A percentile compares a stretch with the other conserved stretches of the same genome.
Conservation (phyloP, 2,888 invertebrate genomes). For the Noctua comes region DNA sequence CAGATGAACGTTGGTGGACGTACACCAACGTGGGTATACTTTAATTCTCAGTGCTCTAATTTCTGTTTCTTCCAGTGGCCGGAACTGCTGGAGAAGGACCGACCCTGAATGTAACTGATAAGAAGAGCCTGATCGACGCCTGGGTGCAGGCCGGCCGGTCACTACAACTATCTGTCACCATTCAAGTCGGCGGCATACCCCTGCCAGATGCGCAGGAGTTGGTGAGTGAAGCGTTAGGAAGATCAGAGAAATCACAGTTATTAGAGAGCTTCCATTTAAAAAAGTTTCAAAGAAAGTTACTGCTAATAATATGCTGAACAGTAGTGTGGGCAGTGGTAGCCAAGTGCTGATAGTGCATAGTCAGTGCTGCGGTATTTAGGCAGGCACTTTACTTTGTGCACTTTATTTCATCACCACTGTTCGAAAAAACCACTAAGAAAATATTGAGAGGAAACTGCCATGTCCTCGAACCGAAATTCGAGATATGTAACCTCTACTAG, state of each 20-base stretch:
- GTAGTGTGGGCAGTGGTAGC: not conserved
- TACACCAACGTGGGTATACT: not conserved
- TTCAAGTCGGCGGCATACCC: constrained; percentile 93
- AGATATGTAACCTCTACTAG: not conserved
- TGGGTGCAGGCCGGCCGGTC: constrained; percentile 57
- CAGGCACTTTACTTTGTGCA: not conserved
- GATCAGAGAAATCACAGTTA: not conserved
- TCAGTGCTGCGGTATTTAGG: not conserved
- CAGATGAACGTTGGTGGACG: not conserved
- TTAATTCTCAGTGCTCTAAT: not conserved
- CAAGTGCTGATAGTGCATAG: not conserved
- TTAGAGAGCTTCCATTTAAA: not conserved
- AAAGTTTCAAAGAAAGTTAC: not conserved
- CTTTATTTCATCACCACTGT: not conserved
- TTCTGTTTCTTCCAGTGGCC: constrained; percentile 40
- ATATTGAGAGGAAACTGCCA: not conserved
- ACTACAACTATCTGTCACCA: constrained; percentile 85
- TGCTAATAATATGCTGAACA: not conserved
- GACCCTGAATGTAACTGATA: constrained; percentile 59
- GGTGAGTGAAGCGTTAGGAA: constrained; percentile 37
- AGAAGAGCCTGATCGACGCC: constrained; percentile 57
- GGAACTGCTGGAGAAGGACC: constrained; percentile 65
- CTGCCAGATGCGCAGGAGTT: constrained; percentile 79
- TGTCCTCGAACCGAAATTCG: not conserved
- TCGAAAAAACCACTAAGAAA: not conserved